These are phyloP conservation scores for Falco cherrug DNA, from an alignment of 2,797 vertebrate genomes.

Conservation along the genomic window DNA sequence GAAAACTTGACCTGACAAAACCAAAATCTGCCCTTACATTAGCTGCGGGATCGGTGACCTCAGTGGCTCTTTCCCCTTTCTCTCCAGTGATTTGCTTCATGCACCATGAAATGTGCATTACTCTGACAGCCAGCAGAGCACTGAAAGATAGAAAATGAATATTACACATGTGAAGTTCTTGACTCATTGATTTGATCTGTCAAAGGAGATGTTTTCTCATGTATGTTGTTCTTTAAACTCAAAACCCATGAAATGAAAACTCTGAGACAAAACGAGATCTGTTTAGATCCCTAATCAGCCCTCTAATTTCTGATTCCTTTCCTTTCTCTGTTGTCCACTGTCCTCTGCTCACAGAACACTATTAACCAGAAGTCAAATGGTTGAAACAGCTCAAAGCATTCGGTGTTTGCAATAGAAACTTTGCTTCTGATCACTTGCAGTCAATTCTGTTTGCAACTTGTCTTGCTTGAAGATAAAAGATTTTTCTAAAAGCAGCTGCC, in stretches of 20 bases:
- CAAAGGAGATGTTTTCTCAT: neutral
- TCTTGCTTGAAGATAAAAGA: neutral
- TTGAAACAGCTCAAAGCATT: neutral
- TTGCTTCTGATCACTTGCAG: neutral
- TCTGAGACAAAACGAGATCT: neutral
- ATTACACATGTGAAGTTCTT: neutral
- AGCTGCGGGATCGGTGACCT: constrained; percentile 5
- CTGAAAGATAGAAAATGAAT: neutral
- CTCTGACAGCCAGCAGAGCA: constrained; percentile 33
- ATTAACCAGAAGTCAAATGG: neutral
- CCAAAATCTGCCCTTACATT: neutral
- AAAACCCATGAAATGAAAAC: neutral
- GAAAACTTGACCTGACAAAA: constrained; percentile 49
- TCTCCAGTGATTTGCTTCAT: constrained; percentile 20
- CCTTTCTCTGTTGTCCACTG: neutral
- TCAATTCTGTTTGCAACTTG: neutral
- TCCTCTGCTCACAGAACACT: neutral
- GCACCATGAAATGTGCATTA: constrained; percentile 26
- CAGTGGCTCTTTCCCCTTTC: constrained; percentile 15
- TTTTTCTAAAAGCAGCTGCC: neutral
- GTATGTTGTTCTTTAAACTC: neutral
- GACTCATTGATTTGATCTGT: neutral
- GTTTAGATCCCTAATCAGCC: neutral
- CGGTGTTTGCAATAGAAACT: neutral
- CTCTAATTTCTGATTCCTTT: neutral